Evolutionary conservation across 2,888 invertebrate species (phyloP).

Genomic region (Ryuthela nishihirai): DNA sequence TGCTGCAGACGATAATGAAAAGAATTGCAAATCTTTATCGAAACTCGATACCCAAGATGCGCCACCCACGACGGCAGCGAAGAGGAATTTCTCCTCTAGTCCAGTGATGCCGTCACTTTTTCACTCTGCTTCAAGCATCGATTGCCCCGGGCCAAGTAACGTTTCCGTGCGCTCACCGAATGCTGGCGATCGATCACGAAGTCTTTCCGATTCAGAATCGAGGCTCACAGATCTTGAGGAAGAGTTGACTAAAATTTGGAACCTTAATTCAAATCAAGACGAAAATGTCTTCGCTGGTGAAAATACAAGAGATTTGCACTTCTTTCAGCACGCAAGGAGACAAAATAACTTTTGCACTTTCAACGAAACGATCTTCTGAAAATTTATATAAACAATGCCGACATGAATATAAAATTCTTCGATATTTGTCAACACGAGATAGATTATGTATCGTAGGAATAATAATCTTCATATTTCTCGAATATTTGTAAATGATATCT

Average conservation of each 20-base stretch:
- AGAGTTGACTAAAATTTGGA: slow-evolving; percentile 31
- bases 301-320: no score
- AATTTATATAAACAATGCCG: no score
- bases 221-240: slow-evolving; percentile 39
- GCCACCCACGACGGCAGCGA: slow-evolving; percentile 6
- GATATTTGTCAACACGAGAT: no score
- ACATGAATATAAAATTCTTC: no score
- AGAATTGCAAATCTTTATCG: slow-evolving; percentile 14
- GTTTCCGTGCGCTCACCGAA: not conserved
- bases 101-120: not conserved
- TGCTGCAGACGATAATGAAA: slow-evolving; percentile 12
- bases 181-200: slow-evolving; percentile 13
- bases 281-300: no score
- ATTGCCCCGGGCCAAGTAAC: slow-evolving; percentile 13
- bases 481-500: no score
- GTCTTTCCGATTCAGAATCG: slow-evolving; percentile 33
- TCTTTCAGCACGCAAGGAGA: no score
- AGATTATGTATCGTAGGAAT: no score
- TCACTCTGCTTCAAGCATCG: not conserved
- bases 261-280: slow-evolving; percentile 8
- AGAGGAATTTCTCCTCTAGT: not conserved
- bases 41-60: slow-evolving; percentile 1
- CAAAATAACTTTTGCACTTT: no score
- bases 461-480: no score
- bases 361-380: no score